Percentiles rank a stretch among this genome's conserved stretches.
Evolutionary conservation across 2,113 vertebrate species (phyloP).

Genomic region (Hippocampus barbouri): DNA sequence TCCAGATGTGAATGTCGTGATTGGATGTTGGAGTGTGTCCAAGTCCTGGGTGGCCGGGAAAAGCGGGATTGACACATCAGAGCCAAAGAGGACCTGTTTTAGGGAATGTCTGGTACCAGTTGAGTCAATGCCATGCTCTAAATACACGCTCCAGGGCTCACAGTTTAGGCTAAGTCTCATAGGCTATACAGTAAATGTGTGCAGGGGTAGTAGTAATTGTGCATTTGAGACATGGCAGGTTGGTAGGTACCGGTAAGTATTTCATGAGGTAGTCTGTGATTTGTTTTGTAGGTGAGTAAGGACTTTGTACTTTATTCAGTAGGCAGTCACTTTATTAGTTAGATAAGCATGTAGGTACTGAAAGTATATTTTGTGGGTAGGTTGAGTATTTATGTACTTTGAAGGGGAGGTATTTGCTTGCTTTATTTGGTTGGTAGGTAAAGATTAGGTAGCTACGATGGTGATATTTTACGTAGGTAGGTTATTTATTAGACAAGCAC

Average conservation of each 20-base stretch:
- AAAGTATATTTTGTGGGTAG: too few species aligned
- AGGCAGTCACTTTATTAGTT: background rate
- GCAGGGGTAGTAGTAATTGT: background rate
- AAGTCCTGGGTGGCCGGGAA: background rate
- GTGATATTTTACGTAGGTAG: too few species aligned
- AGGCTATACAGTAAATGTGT: background rate
- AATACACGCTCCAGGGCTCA: background rate
- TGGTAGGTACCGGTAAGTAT: too few species aligned
- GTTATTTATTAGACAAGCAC: too few species aligned
- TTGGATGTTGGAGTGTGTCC: slow-evolving; percentile 5
- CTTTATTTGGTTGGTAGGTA: too few species aligned
- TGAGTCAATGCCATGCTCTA: background rate
- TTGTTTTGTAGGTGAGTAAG: too few species aligned
- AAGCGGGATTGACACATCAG: background rate
- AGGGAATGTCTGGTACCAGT: background rate
- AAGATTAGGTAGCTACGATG: too few species aligned
- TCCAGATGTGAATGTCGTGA: slow-evolving; percentile 1
- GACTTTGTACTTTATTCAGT: background rate
- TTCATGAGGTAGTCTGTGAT: too few species aligned
- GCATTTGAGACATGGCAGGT: background rate
- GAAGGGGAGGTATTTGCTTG: too few species aligned
- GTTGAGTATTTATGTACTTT: too few species aligned
- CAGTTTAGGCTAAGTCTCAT: background rate
- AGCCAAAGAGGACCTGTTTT: background rate
- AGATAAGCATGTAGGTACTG: background rate